Evolutionary conservation across 2,797 vertebrate species (phyloP).

Genomic region (Gallinago solitaria): DNA sequence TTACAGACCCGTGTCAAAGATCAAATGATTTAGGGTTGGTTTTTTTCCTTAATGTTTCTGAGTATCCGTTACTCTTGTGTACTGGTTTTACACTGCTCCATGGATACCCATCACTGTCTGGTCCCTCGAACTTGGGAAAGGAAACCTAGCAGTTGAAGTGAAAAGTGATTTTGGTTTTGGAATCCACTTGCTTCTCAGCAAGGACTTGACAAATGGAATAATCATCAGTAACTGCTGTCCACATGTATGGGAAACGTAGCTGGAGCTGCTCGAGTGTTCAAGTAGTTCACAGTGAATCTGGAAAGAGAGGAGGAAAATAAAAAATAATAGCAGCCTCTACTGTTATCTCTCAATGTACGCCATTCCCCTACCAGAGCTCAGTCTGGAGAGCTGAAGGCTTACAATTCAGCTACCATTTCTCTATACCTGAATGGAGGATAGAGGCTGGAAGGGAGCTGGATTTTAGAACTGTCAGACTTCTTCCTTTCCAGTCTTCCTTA

Average conservation of each 20-base stretch:
- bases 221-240: neutral
- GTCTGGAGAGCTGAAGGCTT: neutral
- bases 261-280: neutral
- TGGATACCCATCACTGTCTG: too few species aligned
- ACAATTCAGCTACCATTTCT: neutral
- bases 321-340: neutral
- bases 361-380: neutral
- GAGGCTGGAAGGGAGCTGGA: neutral
- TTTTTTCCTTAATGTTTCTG: neutral
- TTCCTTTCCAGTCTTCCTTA: neutral
- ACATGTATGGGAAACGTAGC: neutral
- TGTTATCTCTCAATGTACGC: neutral
- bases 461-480: neutral
- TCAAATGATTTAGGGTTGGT: neutral
- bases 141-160: neutral
- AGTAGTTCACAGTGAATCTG: neutral
- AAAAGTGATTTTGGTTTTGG: neutral
- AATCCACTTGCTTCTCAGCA: neutral
- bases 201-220: neutral
- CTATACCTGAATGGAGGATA: neutral
- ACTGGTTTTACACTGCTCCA: neutral
- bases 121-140: neutral
- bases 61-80: neutral
- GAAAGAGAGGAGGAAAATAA: neutral
- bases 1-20: neutral